Base-by-base conservation (phyloP, 2,797 vertebrate species). In the Sternarchorhynchus goeldii region DNA sequence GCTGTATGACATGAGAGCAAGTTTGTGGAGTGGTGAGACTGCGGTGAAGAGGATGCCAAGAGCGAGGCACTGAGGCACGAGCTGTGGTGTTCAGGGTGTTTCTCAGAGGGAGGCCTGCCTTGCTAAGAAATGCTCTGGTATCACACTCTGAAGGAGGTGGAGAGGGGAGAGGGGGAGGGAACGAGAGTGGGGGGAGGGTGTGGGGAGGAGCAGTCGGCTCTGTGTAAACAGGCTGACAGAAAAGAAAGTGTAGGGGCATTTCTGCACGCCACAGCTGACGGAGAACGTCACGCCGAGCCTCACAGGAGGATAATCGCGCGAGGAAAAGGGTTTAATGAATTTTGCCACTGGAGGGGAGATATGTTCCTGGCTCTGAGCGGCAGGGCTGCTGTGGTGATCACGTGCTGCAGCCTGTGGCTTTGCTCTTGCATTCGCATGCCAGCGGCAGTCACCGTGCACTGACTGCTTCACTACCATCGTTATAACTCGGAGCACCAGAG, bases 291-390 rank as follows among this genome's bases (percentile, higher is more conserved):
- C 76, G 57, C 68, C 79, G 78, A 80, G 76, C 31, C 60, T 68
- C 67, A 32, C 78, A 74, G 68, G 79, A 80, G 77, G 81, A 77
- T 70, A 83, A 83, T 77, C 67, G 79, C 39, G 66, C 80, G 79
- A 71, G 74, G 81, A 58, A 85, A 86, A 80, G 76, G 79, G 70
- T 84, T 90, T 91, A 87, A 92, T 91, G 85, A 91, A 94, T 92
- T 25, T 92, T 89, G 89, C 88, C 75, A 50, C 83, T 90, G 87
- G 87, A 92, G 85, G 89, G 86, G 88, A 91, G 89, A 89, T 89
- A 91, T 90, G 89, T 90, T 87, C 80, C 86, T 82, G 87, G 87
- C 70, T 79, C 85, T 86, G 79, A 83, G 65, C 72, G 86, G 83
- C 78, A 82, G 84, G 85, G 84, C 86, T 91, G 59, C 85, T 84